phyloP scores from a whole-genome alignment of 1,140 invertebrate species.

The Polyergus mexicanus region DNA sequence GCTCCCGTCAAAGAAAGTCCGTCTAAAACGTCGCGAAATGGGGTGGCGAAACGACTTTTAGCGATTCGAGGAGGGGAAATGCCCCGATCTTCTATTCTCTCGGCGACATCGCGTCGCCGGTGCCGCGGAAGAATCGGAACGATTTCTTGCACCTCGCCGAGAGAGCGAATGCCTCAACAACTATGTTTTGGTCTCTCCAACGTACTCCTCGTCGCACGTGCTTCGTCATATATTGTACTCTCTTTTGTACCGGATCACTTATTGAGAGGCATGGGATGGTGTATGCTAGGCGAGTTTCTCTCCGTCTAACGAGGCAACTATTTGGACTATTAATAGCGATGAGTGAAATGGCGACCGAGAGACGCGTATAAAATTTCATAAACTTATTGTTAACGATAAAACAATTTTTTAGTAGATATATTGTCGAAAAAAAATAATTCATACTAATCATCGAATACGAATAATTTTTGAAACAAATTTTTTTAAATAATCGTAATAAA shows the following conservation, averaged over 20 bases:
- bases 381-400: no score
- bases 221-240: conserved; percentile 59
- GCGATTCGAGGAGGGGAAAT: background rate
- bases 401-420: no score
- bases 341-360: no score
- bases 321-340: background rate
- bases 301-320: conserved; percentile 19
- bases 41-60: conserved; percentile 65
- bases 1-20: conserved; percentile 61
- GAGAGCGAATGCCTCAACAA: conserved; percentile 76
- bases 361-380: no score
- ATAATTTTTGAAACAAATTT: no score
- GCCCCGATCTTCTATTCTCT: conserved; percentile 14
- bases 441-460: no score
- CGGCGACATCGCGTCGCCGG: background rate
- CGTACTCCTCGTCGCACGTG: conserved; percentile 78
- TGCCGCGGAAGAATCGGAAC: conserved; percentile 57
- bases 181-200: conserved; percentile 80
- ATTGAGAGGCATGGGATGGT: background rate
- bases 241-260: conserved; percentile 36
- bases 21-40: conserved; percentile 73
- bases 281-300: background rate
- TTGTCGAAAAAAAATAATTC: no score
- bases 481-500: background rate
- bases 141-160: conserved; percentile 71